These are phyloP conservation scores for Dugesia japonica DNA, from an alignment of 2,888 invertebrate species.

Conservation along the genomic window DNA sequence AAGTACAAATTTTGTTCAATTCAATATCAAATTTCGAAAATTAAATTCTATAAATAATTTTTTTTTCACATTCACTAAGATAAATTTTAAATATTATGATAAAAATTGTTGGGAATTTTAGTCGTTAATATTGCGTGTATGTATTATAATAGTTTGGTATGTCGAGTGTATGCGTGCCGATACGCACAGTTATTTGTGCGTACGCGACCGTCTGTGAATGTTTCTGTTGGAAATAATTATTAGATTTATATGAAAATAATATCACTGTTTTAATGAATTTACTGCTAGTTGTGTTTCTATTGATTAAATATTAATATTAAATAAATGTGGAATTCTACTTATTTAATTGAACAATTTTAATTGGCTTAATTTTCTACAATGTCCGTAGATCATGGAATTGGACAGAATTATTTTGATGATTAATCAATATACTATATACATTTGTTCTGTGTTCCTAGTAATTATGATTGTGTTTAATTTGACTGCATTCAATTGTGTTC, in stretches of 20 bases:
- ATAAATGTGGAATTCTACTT: not conserved
- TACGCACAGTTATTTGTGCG: not conserved
- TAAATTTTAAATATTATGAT: not conserved
- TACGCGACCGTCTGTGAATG: not conserved
- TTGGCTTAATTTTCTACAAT: not conserved
- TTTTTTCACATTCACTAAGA: not conserved
- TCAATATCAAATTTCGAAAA: not conserved
- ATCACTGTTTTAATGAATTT: constrained; percentile 1
- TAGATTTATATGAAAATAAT: not conserved
- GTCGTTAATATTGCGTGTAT: not conserved
- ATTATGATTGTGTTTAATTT: not conserved
- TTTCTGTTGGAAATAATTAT: not conserved
- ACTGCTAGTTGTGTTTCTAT: not conserved
- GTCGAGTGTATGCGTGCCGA: not conserved
- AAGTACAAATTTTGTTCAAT: too few relatives aligned
- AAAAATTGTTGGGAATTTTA: not conserved
- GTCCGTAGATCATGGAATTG: too few relatives aligned
- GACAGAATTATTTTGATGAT: too few relatives aligned
- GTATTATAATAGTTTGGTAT: not conserved
- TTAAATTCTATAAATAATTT: not conserved
- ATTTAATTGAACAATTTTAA: not conserved
- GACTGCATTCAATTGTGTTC: too few relatives aligned
- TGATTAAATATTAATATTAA: not conserved
- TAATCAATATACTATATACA: too few relatives aligned
- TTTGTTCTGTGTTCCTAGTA: too few relatives aligned